A percentile compares a stretch with the other conserved stretches of the same genome.
These are phyloP conservation scores for Epirrhoe tristata DNA, from an alignment of 2,888 invertebrate genomes.

Conservation along the genomic window DNA sequence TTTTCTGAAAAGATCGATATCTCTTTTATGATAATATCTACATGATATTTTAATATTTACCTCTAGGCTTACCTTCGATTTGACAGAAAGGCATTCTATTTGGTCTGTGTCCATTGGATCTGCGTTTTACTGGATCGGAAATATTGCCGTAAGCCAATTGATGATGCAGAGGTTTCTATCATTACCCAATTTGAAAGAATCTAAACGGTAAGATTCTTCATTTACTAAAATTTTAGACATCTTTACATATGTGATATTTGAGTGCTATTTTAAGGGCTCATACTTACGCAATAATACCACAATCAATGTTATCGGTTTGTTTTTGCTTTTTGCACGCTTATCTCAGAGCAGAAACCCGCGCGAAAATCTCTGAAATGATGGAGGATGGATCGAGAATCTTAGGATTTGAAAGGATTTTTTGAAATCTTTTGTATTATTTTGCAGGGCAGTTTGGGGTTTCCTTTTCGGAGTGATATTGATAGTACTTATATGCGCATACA, in stretches of 20 bases:
- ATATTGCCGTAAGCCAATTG: conserved; percentile 90
- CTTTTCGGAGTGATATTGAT: conserved; percentile 88
- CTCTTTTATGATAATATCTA: too few species aligned
- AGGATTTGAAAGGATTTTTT: too few species aligned
- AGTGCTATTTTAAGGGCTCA: too few species aligned
- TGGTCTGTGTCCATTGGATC: conserved; percentile 91
- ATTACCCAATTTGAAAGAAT: conserved; percentile 87
- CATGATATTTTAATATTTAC: neutral
- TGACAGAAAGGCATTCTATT: conserved; percentile 89
- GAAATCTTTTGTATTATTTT: conserved; percentile 46
- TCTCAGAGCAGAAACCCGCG: too few species aligned
- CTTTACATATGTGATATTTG: too few species aligned
- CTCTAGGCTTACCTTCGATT: conserved; percentile 87
- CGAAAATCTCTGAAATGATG: too few species aligned
- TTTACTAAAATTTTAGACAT: too few species aligned
- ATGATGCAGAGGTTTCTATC: conserved; percentile 92
- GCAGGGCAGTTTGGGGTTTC: conserved; percentile 89
- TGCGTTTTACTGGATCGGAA: conserved; percentile 89
- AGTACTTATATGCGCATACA: conserved; percentile 88
- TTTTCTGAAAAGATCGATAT: too few species aligned
- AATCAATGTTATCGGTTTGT: too few species aligned
- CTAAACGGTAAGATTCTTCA: conserved; percentile 84
- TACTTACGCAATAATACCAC: too few species aligned
- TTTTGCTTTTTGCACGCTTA: too few species aligned
- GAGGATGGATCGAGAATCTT: too few species aligned